phyloP scores from a whole-genome alignment of 2,888 invertebrate species.

The Drosophila rellima region DNA sequence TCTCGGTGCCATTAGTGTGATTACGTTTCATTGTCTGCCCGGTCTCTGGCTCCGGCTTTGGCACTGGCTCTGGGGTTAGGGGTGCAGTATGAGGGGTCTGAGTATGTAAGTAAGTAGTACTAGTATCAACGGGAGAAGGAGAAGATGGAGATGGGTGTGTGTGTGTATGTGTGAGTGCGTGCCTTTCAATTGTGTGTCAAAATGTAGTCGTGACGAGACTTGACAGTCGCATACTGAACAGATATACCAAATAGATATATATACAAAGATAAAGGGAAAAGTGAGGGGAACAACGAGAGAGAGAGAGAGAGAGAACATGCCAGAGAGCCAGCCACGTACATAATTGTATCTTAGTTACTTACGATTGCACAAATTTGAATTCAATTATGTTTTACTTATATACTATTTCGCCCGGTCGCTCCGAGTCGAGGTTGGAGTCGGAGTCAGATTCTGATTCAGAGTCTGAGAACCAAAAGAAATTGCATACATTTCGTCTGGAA shows the following conservation, averaged over 20 bases:
- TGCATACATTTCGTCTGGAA: constrained; percentile 78
- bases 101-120: constrained; percentile 45
- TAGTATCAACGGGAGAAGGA: neutral
- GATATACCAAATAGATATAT: constrained; percentile 36
- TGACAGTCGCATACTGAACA: constrained; percentile 65
- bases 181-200: constrained; percentile 82
- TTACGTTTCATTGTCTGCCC: constrained; percentile 80
- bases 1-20: constrained; percentile 81
- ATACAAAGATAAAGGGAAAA: constrained; percentile 8
- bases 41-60: constrained; percentile 52
- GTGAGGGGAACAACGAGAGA: neutral
- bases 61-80: constrained; percentile 22
- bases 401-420: constrained; percentile 51
- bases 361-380: constrained; percentile 81
- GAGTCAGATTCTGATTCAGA: neutral
- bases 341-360: constrained; percentile 81
- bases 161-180: constrained; percentile 59
- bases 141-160: constrained; percentile 10
- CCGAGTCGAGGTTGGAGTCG: constrained; percentile 13
- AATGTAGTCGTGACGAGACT: constrained; percentile 79
- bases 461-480: constrained; percentile 63
- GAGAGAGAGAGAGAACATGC: constrained; percentile 21
- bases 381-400: constrained; percentile 82
- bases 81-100: constrained; percentile 13
- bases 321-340: constrained; percentile 73